Conservation (phyloP, 2,113 vertebrate genomes). For the Paratilapia polleni region DNA sequence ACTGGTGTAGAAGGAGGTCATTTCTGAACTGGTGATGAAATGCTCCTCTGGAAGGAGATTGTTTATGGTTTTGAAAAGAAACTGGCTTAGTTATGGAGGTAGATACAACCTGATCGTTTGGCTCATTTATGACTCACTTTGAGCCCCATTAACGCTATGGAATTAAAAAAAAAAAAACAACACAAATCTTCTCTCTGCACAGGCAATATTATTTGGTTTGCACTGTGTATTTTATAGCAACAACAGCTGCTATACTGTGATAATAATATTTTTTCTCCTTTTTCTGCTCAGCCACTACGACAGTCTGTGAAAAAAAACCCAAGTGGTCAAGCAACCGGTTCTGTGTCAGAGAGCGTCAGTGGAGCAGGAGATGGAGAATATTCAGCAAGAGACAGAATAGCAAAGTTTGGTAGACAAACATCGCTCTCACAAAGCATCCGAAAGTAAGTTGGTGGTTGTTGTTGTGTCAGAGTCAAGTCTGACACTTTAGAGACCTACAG, state of each 20-base stretch:
- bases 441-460: slow-evolving; percentile 78
- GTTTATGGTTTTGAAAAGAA: background rate
- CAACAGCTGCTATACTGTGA: background rate
- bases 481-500: background rate
- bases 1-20: background rate
- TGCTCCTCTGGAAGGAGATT: background rate
- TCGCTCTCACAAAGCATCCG: slow-evolving; percentile 95
- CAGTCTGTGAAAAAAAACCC: slow-evolving; percentile 83
- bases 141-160: slow-evolving; percentile 1
- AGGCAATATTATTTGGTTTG: background rate
- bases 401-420: slow-evolving; percentile 84
- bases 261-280: background rate
- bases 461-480: background rate
- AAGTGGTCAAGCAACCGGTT: slow-evolving; percentile 80
- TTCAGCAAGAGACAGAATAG: slow-evolving; percentile 66
- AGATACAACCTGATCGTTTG: background rate
- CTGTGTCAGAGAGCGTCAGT: slow-evolving; percentile 56
- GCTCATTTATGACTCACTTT: background rate
- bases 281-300: slow-evolving; percentile 77
- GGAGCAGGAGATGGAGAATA: slow-evolving; percentile 44
- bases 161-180: background rate
- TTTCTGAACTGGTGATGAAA: background rate
- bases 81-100: background rate
- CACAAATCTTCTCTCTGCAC: background rate
- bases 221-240: background rate